Base-by-base conservation (phyloP, 2,888 invertebrate species). In the Dolichomitus sp. region DNA sequence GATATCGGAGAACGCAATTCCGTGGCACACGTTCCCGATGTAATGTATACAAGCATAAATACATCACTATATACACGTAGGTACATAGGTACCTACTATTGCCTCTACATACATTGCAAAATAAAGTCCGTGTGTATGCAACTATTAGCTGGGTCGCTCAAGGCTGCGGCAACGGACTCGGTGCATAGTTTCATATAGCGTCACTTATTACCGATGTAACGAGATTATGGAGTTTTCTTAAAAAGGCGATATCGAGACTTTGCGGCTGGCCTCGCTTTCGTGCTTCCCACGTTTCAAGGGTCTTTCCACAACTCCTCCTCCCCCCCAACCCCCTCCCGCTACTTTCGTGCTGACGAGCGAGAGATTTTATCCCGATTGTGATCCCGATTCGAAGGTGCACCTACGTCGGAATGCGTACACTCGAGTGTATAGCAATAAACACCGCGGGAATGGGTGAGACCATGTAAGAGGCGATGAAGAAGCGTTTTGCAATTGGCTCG, bases 231-330 rank as follows among this genome's bases (percentile, higher is more conserved):
- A 81, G 81, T 83, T 86, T 76, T 79, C 86, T 86, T 72, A 84
- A 86, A 86, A 86, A 84, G 85, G 84, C 70, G 80, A 82, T 82
- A 85, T 78, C 80, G 83, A 74, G 78, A 74, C 68, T 72, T 52
- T 59, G 72, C 78, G 61, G 27, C 54, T 76, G 83, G 65, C 80
- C 87, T 84, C 82, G 84, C 83, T 70, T 50, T 73, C 84, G 84
- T 69, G 84, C 86, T 89, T 89, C 89, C 87, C 89, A 89, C 89
- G 89, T 89, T 86, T 87, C 87, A 80, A 88, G 88, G 89, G 87
- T 86, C 81, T 54, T 63, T 69, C 66, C 63, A 4, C 50, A 50
- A 48, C 54, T 33, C 30, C 52, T n/a, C n/a, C 68, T 12, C 57
- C 54, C 30, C 17, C 14, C n/a, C n/a, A n/a, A n/a, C n/a, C n/a